phyloP scores from a whole-genome alignment of 1,140 invertebrate genomes.

The Sinonovacula constricta region DNA sequence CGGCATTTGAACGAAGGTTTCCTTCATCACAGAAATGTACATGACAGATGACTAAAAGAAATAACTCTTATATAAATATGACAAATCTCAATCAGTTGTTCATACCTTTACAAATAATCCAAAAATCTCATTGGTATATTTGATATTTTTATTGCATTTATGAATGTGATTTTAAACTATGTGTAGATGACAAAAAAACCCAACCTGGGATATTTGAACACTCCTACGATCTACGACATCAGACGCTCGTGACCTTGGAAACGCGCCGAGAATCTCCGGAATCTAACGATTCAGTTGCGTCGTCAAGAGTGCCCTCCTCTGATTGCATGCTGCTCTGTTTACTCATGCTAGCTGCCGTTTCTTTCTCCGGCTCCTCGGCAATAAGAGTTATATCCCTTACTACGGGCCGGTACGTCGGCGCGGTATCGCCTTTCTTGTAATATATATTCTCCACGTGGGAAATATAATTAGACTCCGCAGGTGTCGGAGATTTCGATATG shows the following conservation, averaged over 20 bases:
- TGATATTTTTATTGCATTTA: too few relatives aligned
- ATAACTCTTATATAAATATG: too few relatives aligned
- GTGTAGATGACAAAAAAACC: too few relatives aligned
- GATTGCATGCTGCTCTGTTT: conserved; percentile 50
- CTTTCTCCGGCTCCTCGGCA: conserved; percentile 40
- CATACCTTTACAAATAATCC: too few relatives aligned
- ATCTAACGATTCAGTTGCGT: conserved; percentile 59
- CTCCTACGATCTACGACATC: conserved; percentile 27
- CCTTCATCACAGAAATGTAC: too few relatives aligned
- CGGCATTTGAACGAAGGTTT: too few relatives aligned
- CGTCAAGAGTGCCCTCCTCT: conserved; percentile 52
- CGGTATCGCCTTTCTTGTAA: conserved; percentile 31
- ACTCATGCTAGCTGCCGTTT: conserved; percentile 37
- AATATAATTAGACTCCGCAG: background rate
- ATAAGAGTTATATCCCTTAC: conserved; percentile 47
- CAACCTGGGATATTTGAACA: too few relatives aligned
- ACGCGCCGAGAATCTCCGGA: conserved; percentile 60
- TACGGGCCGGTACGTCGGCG: conserved; percentile 36
- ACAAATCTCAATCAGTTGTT: too few relatives aligned
- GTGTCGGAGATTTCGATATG: background rate
- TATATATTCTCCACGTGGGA: conserved; percentile 42
- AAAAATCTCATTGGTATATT: too few relatives aligned
- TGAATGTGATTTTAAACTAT: too few relatives aligned
- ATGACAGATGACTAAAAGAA: too few relatives aligned
- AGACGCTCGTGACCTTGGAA: conserved; percentile 61